Conservation (phyloP, 2,797 vertebrate genomes). For the Spinus olivaceus region DNA sequence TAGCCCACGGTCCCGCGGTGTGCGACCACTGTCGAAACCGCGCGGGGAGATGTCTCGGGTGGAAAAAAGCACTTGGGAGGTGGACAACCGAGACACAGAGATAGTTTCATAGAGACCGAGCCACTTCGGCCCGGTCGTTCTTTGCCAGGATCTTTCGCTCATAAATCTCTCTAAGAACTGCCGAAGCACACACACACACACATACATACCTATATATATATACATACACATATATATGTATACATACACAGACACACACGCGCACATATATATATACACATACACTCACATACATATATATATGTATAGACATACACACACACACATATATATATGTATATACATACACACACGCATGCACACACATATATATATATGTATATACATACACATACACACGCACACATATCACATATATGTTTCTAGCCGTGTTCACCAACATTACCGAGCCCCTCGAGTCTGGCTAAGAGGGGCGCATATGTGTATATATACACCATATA, state of each 20-base stretch:
- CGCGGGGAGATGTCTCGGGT: not conserved
- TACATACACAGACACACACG: accelerated
- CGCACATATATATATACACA: accelerated
- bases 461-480: not conserved
- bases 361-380: accelerated
- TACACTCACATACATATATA: no score
- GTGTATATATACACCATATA: no score
- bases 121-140: not conserved
- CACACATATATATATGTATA: no score
- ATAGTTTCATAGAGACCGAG: not conserved
- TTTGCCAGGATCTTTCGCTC: not conserved
- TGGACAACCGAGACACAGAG: not conserved
- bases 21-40: not conserved
- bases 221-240: accelerated
- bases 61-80: not conserved
- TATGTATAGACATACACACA: accelerated
- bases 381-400: accelerated
- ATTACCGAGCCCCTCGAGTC: not conserved
- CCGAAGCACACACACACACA: not conserved
- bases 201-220: accelerated
- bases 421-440: not conserved
- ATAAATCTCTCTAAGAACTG: not conserved
- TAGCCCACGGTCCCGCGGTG: not conserved
- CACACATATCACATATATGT: accelerated
- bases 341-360: accelerated